Base-by-base conservation (phyloP, 1,140 invertebrate genomes). In the Zaprionus taronus region DNA sequence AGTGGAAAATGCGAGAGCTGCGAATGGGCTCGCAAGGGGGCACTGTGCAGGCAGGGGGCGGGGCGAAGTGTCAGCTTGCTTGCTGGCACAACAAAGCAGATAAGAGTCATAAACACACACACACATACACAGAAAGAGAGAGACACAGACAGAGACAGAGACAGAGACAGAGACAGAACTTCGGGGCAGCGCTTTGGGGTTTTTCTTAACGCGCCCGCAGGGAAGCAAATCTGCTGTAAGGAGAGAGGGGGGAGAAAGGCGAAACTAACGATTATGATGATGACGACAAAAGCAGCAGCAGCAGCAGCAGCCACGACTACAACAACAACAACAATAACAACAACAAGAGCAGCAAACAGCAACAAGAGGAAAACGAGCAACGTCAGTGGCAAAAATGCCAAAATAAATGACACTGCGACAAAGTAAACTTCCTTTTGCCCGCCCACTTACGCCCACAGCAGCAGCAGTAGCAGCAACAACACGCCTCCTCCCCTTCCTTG, bases 331-430 rank as follows among this genome's bases (percentile, higher is more conserved):
- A 12, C 58, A 68, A 22, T n/a, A 74, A 24, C 51, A 68, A 11
- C 58, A 68, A 22, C 53, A 56, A 12, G 51, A 28, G 12, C 15
- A 55, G 49, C 67, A 20, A 20, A 68, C 6, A 31, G 28, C 34
- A 36, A 67, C 36, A 26, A 24, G 20, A 36, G 62, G 5, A 31
- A 44, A 38, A 17, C 26, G 61, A 41, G 20, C 47, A 61, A 76
- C 65, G 82, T 85, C 72, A 81, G 75, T 65, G 75, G 47, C 72
- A 71, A 86, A 86, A 86, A 83, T 83, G 84, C 80, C 78, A 81
- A 87, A 87, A 87, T 87, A 87, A 87, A 87, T 87, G 84, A 83
- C 83, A 87, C 83, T 87, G 84, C 83, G 83, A 87, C 83, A 87
- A 87, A 87, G 84, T 87, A 89, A 87, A 87, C 80, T 87, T 87